These are phyloP conservation scores for Diorhabda elongata DNA, from an alignment of 1,140 invertebrate species.

Conservation along the genomic window DNA sequence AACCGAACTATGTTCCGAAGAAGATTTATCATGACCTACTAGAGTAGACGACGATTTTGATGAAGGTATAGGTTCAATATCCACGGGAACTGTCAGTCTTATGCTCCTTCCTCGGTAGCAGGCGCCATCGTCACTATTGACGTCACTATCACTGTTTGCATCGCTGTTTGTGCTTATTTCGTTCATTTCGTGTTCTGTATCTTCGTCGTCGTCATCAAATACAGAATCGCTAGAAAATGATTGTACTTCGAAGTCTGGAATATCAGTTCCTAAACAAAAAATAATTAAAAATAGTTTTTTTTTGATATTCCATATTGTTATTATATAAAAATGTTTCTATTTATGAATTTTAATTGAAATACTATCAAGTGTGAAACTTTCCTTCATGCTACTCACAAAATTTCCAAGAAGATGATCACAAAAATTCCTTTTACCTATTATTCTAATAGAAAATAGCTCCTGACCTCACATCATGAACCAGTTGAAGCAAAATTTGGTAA, in stretches of 20 bases:
- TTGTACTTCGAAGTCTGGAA: constrained; percentile 57
- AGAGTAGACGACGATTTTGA: not conserved
- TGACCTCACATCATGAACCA: no score
- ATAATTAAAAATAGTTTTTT: no score
- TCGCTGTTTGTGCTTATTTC: constrained; percentile 77
- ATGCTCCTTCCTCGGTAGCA: constrained; percentile 30
- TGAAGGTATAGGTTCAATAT: constrained; percentile 18
- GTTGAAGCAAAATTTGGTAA: no score
- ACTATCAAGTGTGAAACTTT: no score
- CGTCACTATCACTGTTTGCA: constrained; percentile 62
- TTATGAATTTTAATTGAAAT: no score
- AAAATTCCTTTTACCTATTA: no score
- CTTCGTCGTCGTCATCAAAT: constrained; percentile 61
- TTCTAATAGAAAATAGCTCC: no score
- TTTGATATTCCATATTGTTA: no score
- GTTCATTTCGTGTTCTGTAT: constrained; percentile 75
- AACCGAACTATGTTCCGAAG: constrained; percentile 20
- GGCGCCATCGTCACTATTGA: constrained; percentile 40
- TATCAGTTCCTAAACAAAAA: constrained; percentile 55
- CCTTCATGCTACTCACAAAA: no score
- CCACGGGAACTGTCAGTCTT: constrained; percentile 25
- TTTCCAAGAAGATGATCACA: no score
- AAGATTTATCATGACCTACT: constrained; percentile 9
- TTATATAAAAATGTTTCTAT: no score
- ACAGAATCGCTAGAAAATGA: constrained; percentile 71